Conservation (phyloP, 2,797 vertebrate species). For the Urophycis tenuis region DNA sequence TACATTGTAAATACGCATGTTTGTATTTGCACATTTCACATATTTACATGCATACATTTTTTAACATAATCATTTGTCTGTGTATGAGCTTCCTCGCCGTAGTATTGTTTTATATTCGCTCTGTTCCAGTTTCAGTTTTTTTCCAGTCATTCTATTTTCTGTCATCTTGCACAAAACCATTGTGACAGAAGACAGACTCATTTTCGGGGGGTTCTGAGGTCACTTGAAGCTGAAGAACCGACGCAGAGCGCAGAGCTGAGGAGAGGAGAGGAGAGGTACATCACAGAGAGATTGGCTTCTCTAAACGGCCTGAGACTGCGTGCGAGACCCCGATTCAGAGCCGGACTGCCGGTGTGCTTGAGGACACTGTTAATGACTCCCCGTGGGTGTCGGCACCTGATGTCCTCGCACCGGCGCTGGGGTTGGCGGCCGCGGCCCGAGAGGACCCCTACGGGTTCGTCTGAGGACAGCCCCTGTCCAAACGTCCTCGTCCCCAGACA, state of each 20-base stretch:
- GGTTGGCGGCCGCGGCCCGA: no score
- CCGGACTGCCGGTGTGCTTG: neutral
- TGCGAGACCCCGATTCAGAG: neutral
- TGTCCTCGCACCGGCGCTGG: no score
- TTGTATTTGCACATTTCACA: no score
- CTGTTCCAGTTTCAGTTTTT: no score
- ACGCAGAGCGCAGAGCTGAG: neutral
- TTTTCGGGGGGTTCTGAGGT: no score
- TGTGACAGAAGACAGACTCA: no score
- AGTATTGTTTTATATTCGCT: neutral
- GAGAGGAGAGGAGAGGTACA: neutral
- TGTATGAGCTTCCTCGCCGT: no score
- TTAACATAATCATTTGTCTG: no score
- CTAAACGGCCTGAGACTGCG: neutral
- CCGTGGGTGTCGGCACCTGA: neutral
- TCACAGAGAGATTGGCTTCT: neutral
- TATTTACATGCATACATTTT: no score
- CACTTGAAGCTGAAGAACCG: neutral
- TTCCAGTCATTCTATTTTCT: neutral
- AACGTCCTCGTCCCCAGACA: neutral
- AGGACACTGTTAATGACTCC: neutral
- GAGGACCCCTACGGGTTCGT: neutral
- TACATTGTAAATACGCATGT: no score
- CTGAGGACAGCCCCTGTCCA: neutral
- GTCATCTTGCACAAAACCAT: neutral